Conservation (phyloP, 2,888 invertebrate genomes). For the Coecobrya sp. region DNA sequence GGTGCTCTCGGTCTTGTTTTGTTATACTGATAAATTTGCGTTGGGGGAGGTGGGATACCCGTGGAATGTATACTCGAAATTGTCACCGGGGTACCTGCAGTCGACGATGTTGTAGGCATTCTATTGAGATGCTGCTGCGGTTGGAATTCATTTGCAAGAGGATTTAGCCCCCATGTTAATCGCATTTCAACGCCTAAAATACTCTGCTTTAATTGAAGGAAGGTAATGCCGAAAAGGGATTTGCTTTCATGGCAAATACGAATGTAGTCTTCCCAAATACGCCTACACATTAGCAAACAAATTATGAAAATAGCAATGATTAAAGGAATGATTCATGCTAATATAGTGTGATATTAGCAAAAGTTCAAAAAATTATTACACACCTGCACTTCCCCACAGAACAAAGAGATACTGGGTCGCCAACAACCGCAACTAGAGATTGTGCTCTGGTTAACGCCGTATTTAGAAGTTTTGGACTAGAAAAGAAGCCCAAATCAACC, state of each 20-base stretch:
- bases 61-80: conserved; percentile 5
- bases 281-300: conserved; percentile 88
- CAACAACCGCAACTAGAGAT: conserved; percentile 94
- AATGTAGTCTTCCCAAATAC: conserved; percentile 94
- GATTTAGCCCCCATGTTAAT: conserved; percentile 93
- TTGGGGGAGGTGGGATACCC: background rate
- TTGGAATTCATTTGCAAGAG: conserved; percentile 89
- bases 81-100: background rate
- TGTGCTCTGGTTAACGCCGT: conserved; percentile 95
- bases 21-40: background rate
- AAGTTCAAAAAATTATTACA: conserved; percentile 62
- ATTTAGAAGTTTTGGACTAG: conserved; percentile 93
- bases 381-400: conserved; percentile 93
- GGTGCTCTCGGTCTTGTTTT: conserved; percentile 4
- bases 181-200: conserved; percentile 93
- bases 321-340: too few species aligned
- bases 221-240: conserved; percentile 92
- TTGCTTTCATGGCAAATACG: conserved; percentile 92
- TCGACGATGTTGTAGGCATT: background rate
- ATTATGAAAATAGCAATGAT: background rate
- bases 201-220: conserved; percentile 91
- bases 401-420: conserved; percentile 94
- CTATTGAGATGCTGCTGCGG: conserved; percentile 34
- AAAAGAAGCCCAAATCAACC: conserved; percentile 94
- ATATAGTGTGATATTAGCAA: too few species aligned